These are phyloP conservation scores for Agonopterix heracliana DNA, from an alignment of 2,888 invertebrate genomes.

Conservation along the genomic window DNA sequence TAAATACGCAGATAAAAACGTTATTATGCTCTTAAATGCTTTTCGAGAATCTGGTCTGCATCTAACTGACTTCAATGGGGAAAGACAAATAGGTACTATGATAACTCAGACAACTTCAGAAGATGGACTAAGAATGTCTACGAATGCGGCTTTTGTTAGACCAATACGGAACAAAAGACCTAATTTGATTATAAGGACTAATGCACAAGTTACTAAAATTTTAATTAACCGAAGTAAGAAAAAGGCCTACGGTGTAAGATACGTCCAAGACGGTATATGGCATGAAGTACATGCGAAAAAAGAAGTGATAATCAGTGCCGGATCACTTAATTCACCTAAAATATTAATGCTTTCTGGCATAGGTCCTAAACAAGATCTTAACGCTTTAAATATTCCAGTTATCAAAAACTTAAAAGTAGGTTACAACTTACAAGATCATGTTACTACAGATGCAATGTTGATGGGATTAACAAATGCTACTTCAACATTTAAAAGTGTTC, in stretches of 20 bases:
- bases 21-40: conserved; percentile 68
- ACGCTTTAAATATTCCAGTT: conserved; percentile 61
- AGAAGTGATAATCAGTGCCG: conserved; percentile 78
- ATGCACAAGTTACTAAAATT: conserved; percentile 71
- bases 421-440: conserved; percentile 84
- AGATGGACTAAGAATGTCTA: conserved; percentile 75
- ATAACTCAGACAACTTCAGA: conserved; percentile 76
- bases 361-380: conserved; percentile 71
- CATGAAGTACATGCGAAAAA: conserved; percentile 54
- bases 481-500: conserved; percentile 50
- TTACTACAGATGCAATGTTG: conserved; percentile 69
- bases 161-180: conserved; percentile 72
- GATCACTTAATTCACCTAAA: conserved; percentile 76
- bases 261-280: conserved; percentile 30
- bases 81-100: conserved; percentile 76
- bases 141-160: conserved; percentile 79
- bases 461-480: conserved; percentile 71
- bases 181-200: conserved; percentile 64
- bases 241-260: conserved; percentile 43
- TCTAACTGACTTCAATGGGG: conserved; percentile 74
- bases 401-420: conserved; percentile 81
- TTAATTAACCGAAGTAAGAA: conserved; percentile 60
- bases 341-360: conserved; percentile 80
- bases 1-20: conserved; percentile 75
- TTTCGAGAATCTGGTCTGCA: conserved; percentile 77